phyloP scores from a whole-genome alignment of 2,113 vertebrate species.

The Zapus hudsonius region DNA sequence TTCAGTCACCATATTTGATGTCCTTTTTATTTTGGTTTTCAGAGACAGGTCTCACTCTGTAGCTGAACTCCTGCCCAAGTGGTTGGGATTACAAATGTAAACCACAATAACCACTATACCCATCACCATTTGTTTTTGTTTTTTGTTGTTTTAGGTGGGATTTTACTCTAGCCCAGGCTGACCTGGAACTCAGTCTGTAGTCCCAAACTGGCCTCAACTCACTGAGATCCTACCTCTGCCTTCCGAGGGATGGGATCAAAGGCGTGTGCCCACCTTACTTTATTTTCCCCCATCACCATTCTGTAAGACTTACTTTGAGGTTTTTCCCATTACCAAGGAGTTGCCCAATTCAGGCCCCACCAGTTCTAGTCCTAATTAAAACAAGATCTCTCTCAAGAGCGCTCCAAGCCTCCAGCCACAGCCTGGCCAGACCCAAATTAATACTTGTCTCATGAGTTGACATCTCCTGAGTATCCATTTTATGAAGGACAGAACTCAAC shows the following conservation, averaged over 20 bases:
- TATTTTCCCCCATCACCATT: background rate
- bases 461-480: background rate
- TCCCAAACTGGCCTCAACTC: too few relatives aligned
- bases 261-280: too few relatives aligned
- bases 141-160: too few relatives aligned
- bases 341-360: background rate
- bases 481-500: conserved; percentile 16
- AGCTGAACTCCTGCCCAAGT: background rate
- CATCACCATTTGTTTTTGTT: too few relatives aligned
- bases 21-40: background rate
- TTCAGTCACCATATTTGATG: background rate
- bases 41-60: background rate
- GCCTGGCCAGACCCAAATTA: background rate
- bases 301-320: background rate
- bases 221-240: too few relatives aligned
- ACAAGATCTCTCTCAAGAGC: background rate
- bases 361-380: background rate
- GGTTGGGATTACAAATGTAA: background rate
- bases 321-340: background rate
- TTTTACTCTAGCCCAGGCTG: too few relatives aligned
- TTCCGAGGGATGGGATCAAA: too few relatives aligned
- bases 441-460: background rate
- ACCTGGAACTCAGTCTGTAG: too few relatives aligned
- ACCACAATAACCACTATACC: too few relatives aligned
- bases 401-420: background rate